A percentile compares a stretch with the other conserved stretches of the same genome.
phyloP scores from a whole-genome alignment of 2,797 vertebrate genomes.

The Phalanger gymnotis region DNA sequence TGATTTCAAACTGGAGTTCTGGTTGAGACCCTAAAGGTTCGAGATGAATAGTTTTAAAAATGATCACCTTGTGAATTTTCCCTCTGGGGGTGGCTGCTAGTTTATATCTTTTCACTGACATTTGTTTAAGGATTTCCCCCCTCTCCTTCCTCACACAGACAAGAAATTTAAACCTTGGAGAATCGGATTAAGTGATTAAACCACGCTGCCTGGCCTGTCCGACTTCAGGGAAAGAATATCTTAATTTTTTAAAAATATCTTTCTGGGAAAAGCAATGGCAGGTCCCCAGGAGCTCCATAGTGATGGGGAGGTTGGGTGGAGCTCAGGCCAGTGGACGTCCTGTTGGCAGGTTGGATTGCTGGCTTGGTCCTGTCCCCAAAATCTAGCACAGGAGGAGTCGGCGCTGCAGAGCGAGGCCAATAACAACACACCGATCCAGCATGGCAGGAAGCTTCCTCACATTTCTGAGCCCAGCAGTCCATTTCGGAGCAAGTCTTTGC shows the following conservation, averaged over 20 bases:
- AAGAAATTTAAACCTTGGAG: conserved; percentile 29
- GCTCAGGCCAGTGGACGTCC: not conserved
- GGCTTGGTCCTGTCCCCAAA: not conserved
- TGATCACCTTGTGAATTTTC: not conserved
- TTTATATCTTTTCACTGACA: not conserved
- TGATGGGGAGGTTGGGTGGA: not conserved
- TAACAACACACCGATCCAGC: not conserved
- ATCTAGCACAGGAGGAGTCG: not conserved
- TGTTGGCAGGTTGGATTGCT: not conserved
- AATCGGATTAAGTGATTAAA: conserved; percentile 22
- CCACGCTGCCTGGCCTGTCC: not conserved
- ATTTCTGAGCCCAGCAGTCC: not conserved
- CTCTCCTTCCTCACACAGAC: not conserved
- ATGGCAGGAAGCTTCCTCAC: not conserved
- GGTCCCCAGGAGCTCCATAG: not conserved
- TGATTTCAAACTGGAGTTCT: not conserved
- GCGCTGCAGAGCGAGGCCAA: not conserved
- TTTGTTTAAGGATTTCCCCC: not conserved
- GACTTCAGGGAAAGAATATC: conserved; percentile 14
- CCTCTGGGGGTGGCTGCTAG: not conserved
- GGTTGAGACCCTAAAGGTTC: not conserved
- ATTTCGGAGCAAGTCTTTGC: not conserved
- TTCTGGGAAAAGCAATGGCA: conserved; percentile 45
- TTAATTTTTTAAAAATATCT: conserved; percentile 1
- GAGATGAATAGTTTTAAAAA: not conserved